Evolutionary conservation across 2,888 invertebrate genomes (phyloP).

Genomic region (Resseliella maxima): DNA sequence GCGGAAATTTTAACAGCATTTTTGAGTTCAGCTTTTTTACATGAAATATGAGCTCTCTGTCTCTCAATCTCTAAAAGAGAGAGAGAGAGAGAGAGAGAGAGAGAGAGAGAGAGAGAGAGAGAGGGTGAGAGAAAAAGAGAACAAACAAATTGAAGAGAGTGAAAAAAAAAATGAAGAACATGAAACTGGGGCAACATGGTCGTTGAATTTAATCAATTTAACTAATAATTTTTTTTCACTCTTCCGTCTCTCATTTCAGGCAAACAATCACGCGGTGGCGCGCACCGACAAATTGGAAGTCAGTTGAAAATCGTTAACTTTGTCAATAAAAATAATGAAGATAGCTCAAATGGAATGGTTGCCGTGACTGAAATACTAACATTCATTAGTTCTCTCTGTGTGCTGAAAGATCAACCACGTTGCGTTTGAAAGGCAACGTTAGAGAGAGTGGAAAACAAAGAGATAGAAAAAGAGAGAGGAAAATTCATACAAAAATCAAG

Average conservation of each 20-base stretch:
- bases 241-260: constrained; percentile 22
- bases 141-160: no score
- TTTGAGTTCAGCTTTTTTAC: not conserved
- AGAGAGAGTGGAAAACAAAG: no score
- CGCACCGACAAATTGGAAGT: not conserved
- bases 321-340: constrained; percentile 42
- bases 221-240: not conserved
- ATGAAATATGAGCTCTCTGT: no score
- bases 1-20: not conserved
- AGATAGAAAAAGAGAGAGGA: no score
- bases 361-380: constrained; percentile 42
- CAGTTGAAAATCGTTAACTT: not conserved
- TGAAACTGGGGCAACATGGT: not conserved
- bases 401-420: not conserved
- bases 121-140: no score
- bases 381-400: not conserved
- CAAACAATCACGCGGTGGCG: not conserved
- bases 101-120: no score
- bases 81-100: no score
- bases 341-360: constrained; percentile 19
- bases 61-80: not conserved
- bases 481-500: no score
- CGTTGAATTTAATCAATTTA: constrained; percentile 29
- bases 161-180: not conserved
- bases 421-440: no score